These are phyloP conservation scores for Rutilus rutilus DNA, from an alignment of 2,113 vertebrate species.

Conservation along the genomic window DNA sequence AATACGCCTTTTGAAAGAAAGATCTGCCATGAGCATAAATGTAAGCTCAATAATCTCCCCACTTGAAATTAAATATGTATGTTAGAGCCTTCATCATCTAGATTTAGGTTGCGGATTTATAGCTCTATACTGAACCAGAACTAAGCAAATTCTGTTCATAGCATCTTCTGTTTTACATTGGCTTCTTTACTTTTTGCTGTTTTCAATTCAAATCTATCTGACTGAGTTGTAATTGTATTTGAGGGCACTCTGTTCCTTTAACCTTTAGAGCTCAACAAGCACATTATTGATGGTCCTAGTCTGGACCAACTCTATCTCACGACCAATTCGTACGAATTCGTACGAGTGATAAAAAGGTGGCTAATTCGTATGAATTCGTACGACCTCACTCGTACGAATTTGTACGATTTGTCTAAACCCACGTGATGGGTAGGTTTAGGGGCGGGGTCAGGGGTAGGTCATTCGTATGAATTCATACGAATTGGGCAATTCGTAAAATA, in stretches of 20 bases:
- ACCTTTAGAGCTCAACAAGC: neutral
- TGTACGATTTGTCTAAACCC: no score
- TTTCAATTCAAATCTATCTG: neutral
- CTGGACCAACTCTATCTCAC: no score
- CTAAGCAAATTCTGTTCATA: neutral
- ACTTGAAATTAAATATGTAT: neutral
- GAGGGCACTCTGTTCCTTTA: neutral
- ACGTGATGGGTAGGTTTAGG: no score
- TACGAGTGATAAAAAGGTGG: no score
- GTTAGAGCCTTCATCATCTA: neutral
- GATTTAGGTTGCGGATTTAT: neutral
- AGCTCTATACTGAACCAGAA: neutral
- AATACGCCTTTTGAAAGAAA: neutral
- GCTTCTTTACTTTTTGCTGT: neutral
- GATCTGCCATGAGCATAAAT: neutral
- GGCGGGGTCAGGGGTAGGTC: no score
- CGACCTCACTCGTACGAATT: no score
- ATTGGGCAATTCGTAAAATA: no score
- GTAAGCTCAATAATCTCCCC: neutral
- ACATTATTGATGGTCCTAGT: no score
- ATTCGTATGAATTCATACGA: no score
- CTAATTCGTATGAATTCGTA: no score
- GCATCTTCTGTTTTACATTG: neutral
- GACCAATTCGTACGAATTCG: no score
- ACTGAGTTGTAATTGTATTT: neutral